Conservation (phyloP, 2,888 invertebrate species). For the Aspidapion aeneum region DNA sequence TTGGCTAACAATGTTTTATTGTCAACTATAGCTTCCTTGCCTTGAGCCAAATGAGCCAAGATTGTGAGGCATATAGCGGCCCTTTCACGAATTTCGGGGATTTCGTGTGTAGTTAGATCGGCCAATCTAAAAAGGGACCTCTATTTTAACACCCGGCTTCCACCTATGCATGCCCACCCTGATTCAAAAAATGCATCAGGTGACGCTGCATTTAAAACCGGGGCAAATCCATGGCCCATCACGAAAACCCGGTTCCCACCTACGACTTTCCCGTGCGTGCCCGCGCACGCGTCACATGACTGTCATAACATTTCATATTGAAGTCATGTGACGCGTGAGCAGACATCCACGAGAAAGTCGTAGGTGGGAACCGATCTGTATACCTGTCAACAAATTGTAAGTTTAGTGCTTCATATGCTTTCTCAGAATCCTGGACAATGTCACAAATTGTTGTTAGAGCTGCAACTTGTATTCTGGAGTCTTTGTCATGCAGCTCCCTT, state of each 20-base stretch:
- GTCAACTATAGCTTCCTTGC: conserved; percentile 44
- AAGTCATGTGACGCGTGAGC: too few species aligned
- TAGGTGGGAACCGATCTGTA: too few species aligned
- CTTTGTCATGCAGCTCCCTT: conserved; percentile 44
- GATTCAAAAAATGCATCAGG: too few species aligned
- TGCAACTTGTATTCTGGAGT: conserved; percentile 40
- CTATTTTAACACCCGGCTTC: too few species aligned
- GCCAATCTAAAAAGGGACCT: conserved; percentile 40
- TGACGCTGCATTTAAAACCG: too few species aligned
- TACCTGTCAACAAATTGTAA: conserved; percentile 46
- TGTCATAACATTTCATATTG: too few species aligned
- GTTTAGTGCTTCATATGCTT: conserved; percentile 45
- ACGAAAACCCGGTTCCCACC: too few species aligned
- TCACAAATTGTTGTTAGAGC: conserved; percentile 49
- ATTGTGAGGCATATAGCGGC: conserved; percentile 42
- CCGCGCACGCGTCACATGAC: too few species aligned
- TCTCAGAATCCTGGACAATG: conserved; percentile 48
- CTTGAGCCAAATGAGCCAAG: conserved; percentile 43
- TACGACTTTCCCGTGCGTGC: too few species aligned
- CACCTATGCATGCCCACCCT: too few species aligned
- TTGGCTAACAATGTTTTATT: conserved; percentile 41
- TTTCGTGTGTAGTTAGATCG: conserved; percentile 38
- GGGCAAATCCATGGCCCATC: too few species aligned
- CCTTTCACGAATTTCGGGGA: conserved; percentile 43
- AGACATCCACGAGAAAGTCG: too few species aligned